A percentile compares a stretch with the other conserved stretches of the same genome.
These are phyloP conservation scores for Glomeris maerens DNA, from an alignment of 1,140 invertebrate species.

Conservation along the genomic window DNA sequence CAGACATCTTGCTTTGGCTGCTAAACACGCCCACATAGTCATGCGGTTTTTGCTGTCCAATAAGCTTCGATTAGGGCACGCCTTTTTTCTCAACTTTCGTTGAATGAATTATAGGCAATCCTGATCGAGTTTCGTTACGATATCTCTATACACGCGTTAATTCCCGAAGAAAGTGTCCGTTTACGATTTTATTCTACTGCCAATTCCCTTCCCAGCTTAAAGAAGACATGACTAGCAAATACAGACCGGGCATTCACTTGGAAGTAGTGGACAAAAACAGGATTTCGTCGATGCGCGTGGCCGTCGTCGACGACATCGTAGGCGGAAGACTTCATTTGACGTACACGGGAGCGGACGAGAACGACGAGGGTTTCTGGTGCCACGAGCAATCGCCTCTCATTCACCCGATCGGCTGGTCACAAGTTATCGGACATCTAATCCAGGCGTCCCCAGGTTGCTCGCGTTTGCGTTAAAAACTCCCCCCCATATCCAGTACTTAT, in stretches of 20 bases:
- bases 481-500: too few species aligned
- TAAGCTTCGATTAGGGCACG: too few species aligned
- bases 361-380: constrained; percentile 81
- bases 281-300: constrained; percentile 79
- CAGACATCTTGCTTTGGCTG: too few species aligned
- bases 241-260: constrained; percentile 56
- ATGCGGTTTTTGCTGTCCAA: too few species aligned
- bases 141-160: too few species aligned
- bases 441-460: constrained; percentile 55
- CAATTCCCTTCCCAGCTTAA: constrained; percentile 4
- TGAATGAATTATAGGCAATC: too few species aligned
- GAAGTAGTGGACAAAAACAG: constrained; percentile 93
- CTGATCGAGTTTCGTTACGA: too few species aligned
- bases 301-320: constrained; percentile 73
- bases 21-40: too few species aligned
- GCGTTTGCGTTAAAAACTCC: too few species aligned
- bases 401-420: constrained; percentile 89
- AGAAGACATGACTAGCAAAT: constrained; percentile 26
- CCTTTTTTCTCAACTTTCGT: too few species aligned
- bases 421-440: constrained; percentile 61
- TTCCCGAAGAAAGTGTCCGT: too few species aligned
- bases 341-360: constrained; percentile 67
- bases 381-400: constrained; percentile 87
- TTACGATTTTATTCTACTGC: constrained; percentile 2
- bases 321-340: constrained; percentile 78